Conservation (phyloP, 1,140 invertebrate genomes). For the honey bee (Apis mellifera) region Amel_HAv3.1 CM009944.2:8547001-8547500, state of each 20-base stretch:
- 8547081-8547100: not conserved
- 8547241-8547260: conserved; percentile 24
- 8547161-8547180: not conserved
- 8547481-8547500: not conserved
- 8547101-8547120: not conserved
- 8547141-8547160: conserved; percentile 10
- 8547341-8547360: conserved; percentile 12
- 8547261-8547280: conserved; percentile 24
- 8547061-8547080: too few relatives aligned
- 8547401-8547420: not conserved
- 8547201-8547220: not conserved
- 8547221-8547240: conserved; percentile 31
- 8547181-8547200: not conserved
- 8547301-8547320: conserved; percentile 45
- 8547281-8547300: conserved; percentile 32
- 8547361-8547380: not conserved
- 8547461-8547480: not conserved
- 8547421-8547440: conserved; percentile 20
- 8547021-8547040: too few relatives aligned
- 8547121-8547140: conserved; percentile 4
- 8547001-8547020: too few relatives aligned
- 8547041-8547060: too few relatives aligned
- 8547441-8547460: conserved; percentile 30
- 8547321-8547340: conserved; percentile 11
- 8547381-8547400: not conserved